Base-by-base conservation (phyloP, 2,888 invertebrate species). In the Sisyra nigra region DNA sequence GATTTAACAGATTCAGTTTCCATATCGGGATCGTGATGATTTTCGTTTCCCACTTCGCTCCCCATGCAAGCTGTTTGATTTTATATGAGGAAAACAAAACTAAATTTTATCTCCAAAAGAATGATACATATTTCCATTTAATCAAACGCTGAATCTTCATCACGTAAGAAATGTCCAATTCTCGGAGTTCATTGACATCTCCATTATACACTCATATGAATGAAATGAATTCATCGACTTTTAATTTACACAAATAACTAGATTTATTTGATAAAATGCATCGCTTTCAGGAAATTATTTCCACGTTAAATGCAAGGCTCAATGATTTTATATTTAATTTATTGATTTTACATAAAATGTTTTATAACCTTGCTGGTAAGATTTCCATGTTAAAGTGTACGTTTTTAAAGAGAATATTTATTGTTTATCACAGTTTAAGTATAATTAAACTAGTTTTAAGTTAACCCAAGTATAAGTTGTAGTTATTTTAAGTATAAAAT, bases 1-100 rank as follows among this genome's bases (percentile, higher is more conserved):
- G 92, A 92, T 60, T 89, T 80, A 55, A 92, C 81, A 54, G 91
- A 91, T 71, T 92, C 92, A 55, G 87, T 88, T 73, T 92, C 92
- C 88, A 89, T 89, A 62, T 67, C 69, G 24, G 24, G 24, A 24
- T 24, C 24, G 24, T 24, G 24, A 24, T 24, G 24, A 24, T 24
- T 24, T 24, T 24, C 24, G 62, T 63, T 58, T 53, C 62, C 61
- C 56, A 61, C 62, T 56, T 62, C 62, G 59, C 64, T 66, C 62
- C 67, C 65, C 65, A 63, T 62, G 49, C 46, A 50, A 46, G 46
- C 30, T 18, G 18, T 34, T 11, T 32, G 40, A 46, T 41, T 35
- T 40, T 14, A 45, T 41, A 30, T 41, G 39, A 15, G 9, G 11
- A 35, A 39, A 8, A 19, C 9, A 39, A n/a, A 24, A 24, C 3